phyloP scores from a whole-genome alignment of 2,888 invertebrate species.

The Drosophila anomelani region DNA sequence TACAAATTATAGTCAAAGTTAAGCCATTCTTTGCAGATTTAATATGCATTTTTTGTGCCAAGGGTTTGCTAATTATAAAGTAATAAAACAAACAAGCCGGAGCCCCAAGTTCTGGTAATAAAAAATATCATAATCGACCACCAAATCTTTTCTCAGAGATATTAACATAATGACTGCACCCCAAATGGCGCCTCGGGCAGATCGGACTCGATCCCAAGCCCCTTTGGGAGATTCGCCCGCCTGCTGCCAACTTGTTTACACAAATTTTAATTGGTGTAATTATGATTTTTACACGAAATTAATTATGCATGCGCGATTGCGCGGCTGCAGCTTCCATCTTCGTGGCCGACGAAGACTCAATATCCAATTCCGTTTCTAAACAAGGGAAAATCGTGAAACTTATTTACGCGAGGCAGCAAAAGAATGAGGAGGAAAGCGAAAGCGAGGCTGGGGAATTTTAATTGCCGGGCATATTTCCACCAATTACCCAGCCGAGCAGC shows the following conservation, averaged over 20 bases:
- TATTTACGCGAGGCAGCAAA: constrained; percentile 25
- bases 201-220: constrained; percentile 8
- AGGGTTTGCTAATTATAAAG: too few species aligned
- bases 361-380: constrained; percentile 20
- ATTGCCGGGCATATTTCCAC: constrained; percentile 49
- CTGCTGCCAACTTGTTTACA: constrained; percentile 68
- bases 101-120: constrained; percentile 10
- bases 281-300: constrained; percentile 76
- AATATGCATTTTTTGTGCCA: too few species aligned
- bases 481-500: constrained; percentile 46
- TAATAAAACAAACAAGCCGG: not conserved
- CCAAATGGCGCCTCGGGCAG: constrained; percentile 54
- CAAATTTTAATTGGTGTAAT: constrained; percentile 75
- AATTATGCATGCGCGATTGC: constrained; percentile 69
- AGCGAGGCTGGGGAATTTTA: constrained; percentile 36
- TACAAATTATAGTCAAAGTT: too few species aligned
- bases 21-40: too few species aligned
- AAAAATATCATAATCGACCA: constrained; percentile 37
- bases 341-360: constrained; percentile 8
- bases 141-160: constrained; percentile 47
- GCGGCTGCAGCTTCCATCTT: constrained; percentile 42
- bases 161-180: constrained; percentile 56
- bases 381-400: constrained; percentile 27
- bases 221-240: constrained; percentile 10
- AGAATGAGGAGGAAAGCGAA: constrained; percentile 9